Evolutionary conservation across 2,113 vertebrate species (phyloP), one percentile per base, ranked within the genome.

Genomic region (Oryzias curvinotus): DNA sequence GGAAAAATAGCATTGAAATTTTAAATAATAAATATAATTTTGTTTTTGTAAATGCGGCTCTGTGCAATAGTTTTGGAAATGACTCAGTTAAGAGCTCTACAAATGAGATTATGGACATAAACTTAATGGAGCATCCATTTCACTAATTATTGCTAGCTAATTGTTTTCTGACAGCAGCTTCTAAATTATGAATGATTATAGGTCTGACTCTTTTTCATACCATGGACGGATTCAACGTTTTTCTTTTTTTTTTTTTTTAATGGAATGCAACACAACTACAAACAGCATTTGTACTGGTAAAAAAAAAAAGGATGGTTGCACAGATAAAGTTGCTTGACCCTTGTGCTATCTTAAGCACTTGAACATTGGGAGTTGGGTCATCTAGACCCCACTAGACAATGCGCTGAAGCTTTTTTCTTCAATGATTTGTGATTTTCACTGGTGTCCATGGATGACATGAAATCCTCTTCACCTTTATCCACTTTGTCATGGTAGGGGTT

Each of bases 1-100:
- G 12, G 81, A 79, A 87, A 85, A 85, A 87, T 45, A 69, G 59
- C 58, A 85, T 60, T 71, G 77, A 67, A 73, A 77, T 52, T 67
- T 60, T 53, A 81, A 73, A 42, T 70, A 93, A 92, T 93, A 93
- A 92, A 92, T 92, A 92, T 91, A 87, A 88, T 87, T 90, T 85
- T 90, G 87, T 87, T 90, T 89, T 80, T 80, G 68, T 71, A 80
- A 82, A 65, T 66, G 18, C 77, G 4, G 5, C 17, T 72, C 68
- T 78, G 66, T 84, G 49, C 12, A 47, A 26, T 63, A 67, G 64
- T 68, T 15, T 49, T 10, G 36, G 6, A 30, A 57, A 64, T 65
- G 15, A 45, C 47, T 74, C 18, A 58, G 46, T 54, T 18, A n/a
- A n/a, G 52, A 21, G 44, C 44, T 73, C 18, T 12, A n/a, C 45